Evolutionary conservation across 1,140 invertebrate genomes (phyloP).

Genomic region (Drosophila tani): DNA sequence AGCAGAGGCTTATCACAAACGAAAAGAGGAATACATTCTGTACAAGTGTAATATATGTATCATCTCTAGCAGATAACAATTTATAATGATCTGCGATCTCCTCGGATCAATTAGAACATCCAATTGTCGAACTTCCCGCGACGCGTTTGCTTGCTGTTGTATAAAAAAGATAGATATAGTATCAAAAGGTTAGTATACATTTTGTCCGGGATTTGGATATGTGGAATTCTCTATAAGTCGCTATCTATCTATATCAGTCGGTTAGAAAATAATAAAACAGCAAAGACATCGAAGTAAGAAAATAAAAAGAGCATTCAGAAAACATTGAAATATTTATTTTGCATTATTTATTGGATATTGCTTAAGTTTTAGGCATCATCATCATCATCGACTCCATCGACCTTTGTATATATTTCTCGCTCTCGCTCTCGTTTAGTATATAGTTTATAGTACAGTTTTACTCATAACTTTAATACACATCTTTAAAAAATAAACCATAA

Average conservation of each 20-base stretch:
- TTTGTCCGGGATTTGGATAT: slow-evolving; percentile 22
- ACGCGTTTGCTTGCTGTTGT: slow-evolving; percentile 73
- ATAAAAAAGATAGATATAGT: slow-evolving; percentile 57
- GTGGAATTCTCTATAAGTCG: slow-evolving; percentile 42
- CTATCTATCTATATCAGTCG: slow-evolving; percentile 34
- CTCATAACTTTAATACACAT: slow-evolving; percentile 82
- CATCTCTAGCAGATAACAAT: slow-evolving; percentile 35
- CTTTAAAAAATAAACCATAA: slow-evolving; percentile 75
- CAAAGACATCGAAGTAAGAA: slow-evolving; percentile 28
- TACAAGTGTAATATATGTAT: slow-evolving; percentile 45
- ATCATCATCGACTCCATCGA: slow-evolving; percentile 56
- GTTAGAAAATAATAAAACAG: slow-evolving; percentile 12
- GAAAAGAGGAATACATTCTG: slow-evolving; percentile 55
- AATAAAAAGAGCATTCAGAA: slow-evolving; percentile 48
- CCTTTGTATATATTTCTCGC: slow-evolving; percentile 50
- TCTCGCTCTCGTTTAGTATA: slow-evolving; percentile 45
- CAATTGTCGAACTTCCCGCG: slow-evolving; percentile 83
- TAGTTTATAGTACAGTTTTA: slow-evolving; percentile 69
- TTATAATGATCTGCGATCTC: background rate
- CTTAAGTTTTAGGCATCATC: slow-evolving; percentile 68
- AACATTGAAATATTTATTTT: slow-evolving; percentile 72
- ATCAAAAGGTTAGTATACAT: slow-evolving; percentile 49
- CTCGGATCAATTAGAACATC: slow-evolving; percentile 70
- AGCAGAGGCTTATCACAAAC: slow-evolving; percentile 69
- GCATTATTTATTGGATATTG: slow-evolving; percentile 68